phyloP scores from a whole-genome alignment of 1,140 invertebrate species.

The Dolichoris vasculosae region DNA sequence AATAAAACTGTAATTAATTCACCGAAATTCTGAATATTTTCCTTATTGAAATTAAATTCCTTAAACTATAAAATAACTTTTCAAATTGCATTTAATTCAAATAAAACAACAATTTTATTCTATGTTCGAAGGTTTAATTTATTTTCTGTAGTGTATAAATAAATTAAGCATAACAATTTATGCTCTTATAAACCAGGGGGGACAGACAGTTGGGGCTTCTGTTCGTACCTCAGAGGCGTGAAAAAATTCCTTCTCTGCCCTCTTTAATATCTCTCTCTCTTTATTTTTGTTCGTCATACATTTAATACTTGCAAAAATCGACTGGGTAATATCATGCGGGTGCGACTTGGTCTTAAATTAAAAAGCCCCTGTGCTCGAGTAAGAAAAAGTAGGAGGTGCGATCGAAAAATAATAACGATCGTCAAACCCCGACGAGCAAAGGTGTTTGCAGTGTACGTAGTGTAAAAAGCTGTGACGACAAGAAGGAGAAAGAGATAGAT shows the following conservation, averaged over 20 bases:
- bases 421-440: neutral
- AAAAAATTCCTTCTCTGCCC: neutral
- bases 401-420: conserved; percentile 52
- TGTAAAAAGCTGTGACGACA: neutral
- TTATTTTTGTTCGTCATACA: neutral
- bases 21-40: neutral
- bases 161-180: conserved; percentile 27
- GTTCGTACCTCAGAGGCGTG: conserved; percentile 25
- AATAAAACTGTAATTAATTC: neutral
- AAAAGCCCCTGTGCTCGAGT: conserved; percentile 29
- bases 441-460: neutral
- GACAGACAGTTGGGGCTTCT: conserved; percentile 20
- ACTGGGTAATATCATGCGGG: too few relatives aligned
- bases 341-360: conserved; percentile 36
- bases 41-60: neutral
- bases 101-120: neutral
- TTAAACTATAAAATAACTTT: neutral
- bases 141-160: conserved; percentile 7
- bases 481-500: neutral
- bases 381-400: conserved; percentile 42
- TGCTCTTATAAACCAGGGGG: conserved; percentile 20
- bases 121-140: neutral
- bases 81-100: neutral
- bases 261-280: neutral
- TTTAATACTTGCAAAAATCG: neutral